A percentile compares a stretch with the other conserved stretches of the same genome.
Conservation (phyloP, 2,888 invertebrate species). For the Steinernema carpocapsae region DNA sequence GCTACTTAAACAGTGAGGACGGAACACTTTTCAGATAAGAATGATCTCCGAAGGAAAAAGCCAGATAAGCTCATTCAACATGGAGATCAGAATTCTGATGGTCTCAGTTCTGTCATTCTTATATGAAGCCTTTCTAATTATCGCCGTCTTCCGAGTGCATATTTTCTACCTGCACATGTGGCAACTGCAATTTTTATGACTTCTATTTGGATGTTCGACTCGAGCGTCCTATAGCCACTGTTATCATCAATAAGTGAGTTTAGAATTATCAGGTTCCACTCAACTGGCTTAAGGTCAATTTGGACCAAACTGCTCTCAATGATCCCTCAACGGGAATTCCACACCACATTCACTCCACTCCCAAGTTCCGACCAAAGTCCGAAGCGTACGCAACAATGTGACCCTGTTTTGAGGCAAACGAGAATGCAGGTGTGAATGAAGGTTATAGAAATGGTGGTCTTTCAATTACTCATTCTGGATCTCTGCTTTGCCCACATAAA, state of each 20-base stretch:
- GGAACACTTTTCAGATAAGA: neutral
- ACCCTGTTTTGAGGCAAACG: no score
- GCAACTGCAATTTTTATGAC: neutral
- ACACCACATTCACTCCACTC: neutral
- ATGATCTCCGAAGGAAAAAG: neutral
- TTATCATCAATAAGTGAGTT: conserved; percentile 8
- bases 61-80: neutral
- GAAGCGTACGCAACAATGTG: no score
- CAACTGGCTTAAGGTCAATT: neutral
- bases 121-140: neutral
- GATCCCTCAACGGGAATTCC: neutral
- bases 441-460: no score
- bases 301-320: neutral
- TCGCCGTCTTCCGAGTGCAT: neutral
- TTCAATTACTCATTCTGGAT: no score
- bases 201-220: neutral
- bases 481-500: no score
- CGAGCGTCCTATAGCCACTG: neutral
- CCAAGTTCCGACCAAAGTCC: no score
- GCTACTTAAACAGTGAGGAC: neutral
- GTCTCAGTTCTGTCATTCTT: neutral
- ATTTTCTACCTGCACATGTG: neutral
- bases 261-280: neutral
- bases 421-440: no score
- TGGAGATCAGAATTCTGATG: neutral